Percentiles rank a stretch among this genome's conserved stretches.
Conservation (phyloP, 2,113 vertebrate genomes). For the Mustelus asterias region DNA sequence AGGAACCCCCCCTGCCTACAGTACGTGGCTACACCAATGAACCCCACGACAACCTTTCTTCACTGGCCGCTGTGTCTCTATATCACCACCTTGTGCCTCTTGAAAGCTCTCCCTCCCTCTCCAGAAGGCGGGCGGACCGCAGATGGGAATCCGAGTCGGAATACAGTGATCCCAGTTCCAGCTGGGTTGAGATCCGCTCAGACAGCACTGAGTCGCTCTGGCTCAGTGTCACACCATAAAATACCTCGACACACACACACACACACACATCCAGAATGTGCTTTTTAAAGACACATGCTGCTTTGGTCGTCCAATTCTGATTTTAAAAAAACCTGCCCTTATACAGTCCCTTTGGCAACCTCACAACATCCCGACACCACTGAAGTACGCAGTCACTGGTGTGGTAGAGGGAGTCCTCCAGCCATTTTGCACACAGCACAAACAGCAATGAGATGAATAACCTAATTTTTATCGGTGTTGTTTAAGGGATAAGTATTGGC, state of each 20-base stretch:
- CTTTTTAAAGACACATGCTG: neutral
- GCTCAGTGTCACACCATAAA: neutral
- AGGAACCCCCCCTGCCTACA: too few species aligned
- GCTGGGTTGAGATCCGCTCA: neutral
- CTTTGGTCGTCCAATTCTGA: neutral
- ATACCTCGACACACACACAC: too few species aligned
- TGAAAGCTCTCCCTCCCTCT: neutral
- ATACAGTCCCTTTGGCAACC: neutral
- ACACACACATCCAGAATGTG: neutral
- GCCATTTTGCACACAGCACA: neutral
- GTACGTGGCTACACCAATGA: neutral
- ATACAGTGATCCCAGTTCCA: too few species aligned
- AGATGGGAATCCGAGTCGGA: neutral
- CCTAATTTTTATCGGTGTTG: neutral
- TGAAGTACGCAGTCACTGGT: neutral
- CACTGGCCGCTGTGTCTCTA: neutral
- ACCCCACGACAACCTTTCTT: neutral
- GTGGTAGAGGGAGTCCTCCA: neutral
- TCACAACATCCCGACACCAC: too few species aligned
- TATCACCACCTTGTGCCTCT: neutral
- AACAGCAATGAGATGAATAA: neutral
- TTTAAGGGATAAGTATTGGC: neutral
- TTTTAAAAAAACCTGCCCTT: neutral
- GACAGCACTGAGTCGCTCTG: neutral
- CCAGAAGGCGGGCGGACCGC: neutral